Conservation (phyloP, 2,888 invertebrate species). For the Tolmerus cingulatus region DNA sequence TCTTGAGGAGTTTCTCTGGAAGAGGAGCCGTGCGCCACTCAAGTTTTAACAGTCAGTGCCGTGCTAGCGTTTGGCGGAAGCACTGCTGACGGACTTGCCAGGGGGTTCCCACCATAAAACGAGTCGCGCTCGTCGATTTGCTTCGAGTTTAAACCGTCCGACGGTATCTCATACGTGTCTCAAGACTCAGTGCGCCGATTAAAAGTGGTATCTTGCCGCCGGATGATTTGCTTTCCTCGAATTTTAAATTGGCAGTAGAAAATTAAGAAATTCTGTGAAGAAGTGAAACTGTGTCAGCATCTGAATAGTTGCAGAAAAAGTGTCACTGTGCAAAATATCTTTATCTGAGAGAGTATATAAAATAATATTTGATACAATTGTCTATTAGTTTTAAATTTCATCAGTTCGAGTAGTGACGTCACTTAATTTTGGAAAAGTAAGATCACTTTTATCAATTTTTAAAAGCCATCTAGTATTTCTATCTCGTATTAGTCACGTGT, state of each 20-base stretch:
- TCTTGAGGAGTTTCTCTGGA: constrained; percentile 30
- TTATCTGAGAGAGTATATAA: background rate
- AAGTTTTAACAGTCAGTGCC: background rate
- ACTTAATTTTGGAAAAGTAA: background rate
- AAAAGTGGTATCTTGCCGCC: background rate
- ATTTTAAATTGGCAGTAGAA: background rate
- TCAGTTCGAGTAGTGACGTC: background rate
- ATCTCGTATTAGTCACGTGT: background rate
- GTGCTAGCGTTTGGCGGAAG: constrained; percentile 13
- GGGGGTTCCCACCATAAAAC: background rate
- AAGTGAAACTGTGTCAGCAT: background rate
- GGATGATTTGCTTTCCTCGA: background rate
- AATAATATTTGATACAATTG: background rate
- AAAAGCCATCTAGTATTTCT: background rate
- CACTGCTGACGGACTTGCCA: constrained; percentile 2
- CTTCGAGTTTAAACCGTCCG: background rate
- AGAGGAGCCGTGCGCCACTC: constrained; percentile 39
- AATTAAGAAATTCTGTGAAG: background rate
- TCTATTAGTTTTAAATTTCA: background rate
- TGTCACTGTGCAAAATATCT: background rate
- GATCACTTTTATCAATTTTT: background rate
- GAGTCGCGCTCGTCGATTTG: background rate
- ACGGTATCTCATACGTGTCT: constrained; percentile 1
- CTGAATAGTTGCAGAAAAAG: background rate
- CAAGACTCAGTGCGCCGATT: background rate